A percentile compares a stretch with the other conserved stretches of the same genome.
Conservation (phyloP, 2,888 invertebrate genomes). For the Zhuqinia jingwanae region DNA sequence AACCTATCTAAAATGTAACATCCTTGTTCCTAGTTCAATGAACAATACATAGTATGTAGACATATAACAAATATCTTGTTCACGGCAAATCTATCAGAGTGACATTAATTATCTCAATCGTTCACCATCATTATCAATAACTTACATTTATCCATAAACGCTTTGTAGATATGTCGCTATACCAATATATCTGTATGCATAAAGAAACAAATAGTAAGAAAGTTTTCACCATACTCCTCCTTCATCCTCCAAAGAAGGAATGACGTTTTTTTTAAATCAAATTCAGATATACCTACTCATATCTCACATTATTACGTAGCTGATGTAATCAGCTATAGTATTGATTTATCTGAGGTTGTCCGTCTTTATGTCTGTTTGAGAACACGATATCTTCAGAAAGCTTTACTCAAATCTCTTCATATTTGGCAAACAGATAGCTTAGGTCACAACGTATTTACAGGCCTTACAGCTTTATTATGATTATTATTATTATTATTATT, state of each 20-base stretch:
- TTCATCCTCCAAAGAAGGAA: not conserved
- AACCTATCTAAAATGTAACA: not conserved
- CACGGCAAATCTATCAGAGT: not conserved
- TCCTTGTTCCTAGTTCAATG: slow-evolving; percentile 40
- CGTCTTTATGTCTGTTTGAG: too few species aligned
- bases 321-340: too few species aligned
- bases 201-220: not conserved
- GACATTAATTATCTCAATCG: slow-evolving; percentile 16
- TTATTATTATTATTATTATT: too few species aligned
- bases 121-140: not conserved
- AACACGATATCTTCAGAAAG: too few species aligned
- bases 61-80: slow-evolving; percentile 27
- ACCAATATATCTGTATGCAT: slow-evolving; percentile 4
- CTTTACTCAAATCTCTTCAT: too few species aligned
- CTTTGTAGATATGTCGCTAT: too few species aligned
- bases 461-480: too few species aligned
- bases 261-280: slow-evolving; percentile 39
- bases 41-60: not conserved
- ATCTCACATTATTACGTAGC: too few species aligned
- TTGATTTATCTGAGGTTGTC: too few species aligned
- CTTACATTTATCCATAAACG: slow-evolving; percentile 15
- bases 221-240: not conserved
- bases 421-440: too few species aligned
- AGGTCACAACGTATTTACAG: too few species aligned
- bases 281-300: not conserved